Percentiles rank a stretch among this genome's conserved stretches.
Evolutionary conservation across 2,797 vertebrate species (phyloP).

Genomic region (Hydrocynus forskahlii): DNA sequence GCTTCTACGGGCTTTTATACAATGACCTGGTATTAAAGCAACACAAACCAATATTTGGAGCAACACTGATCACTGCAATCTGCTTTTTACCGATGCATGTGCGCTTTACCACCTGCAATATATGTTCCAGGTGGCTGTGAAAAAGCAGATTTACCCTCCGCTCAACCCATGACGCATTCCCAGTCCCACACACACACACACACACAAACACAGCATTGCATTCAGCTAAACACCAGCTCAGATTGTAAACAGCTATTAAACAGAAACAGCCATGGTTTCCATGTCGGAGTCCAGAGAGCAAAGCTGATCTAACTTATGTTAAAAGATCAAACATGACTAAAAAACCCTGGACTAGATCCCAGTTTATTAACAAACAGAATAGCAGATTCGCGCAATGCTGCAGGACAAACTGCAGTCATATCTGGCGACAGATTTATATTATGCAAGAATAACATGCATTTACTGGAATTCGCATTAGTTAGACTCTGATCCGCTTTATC

Average conservation of each 20-base stretch:
- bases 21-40: neutral
- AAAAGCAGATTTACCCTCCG: slow-evolving; percentile 14
- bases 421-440: no score
- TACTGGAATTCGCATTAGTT: neutral
- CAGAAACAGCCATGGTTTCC: slow-evolving; percentile 13
- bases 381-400: neutral
- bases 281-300: neutral
- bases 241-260: slow-evolving; percentile 31
- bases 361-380: neutral
- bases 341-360: neutral
- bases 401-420: neutral
- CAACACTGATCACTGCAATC: neutral
- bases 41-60: neutral
- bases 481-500: neutral
- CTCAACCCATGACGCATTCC: slow-evolving; percentile 13
- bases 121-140: slow-evolving; percentile 1
- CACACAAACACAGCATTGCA: neutral
- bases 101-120: neutral
- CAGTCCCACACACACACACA: neutral
- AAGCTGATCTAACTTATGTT: neutral
- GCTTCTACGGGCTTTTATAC: neutral
- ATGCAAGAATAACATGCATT: neutral
- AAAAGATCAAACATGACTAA: neutral
- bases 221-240: slow-evolving; percentile 25
- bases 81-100: neutral